These are phyloP conservation scores for Drosophila kokeensis DNA, from an alignment of 2,888 invertebrate genomes.

Conservation along the genomic window DNA sequence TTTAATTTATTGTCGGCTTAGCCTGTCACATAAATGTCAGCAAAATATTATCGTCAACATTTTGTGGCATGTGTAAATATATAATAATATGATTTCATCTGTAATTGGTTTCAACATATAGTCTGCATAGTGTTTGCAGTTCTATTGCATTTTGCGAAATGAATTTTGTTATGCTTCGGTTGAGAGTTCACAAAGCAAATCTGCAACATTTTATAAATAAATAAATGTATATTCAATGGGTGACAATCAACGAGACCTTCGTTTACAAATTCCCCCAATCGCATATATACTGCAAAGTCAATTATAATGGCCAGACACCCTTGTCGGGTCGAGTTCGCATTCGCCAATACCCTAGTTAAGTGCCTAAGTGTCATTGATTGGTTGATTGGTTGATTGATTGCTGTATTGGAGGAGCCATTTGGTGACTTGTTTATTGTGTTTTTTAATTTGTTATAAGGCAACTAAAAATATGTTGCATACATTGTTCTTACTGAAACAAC, in stretches of 20 bases:
- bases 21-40: neutral
- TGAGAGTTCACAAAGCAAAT: neutral
- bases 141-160: neutral
- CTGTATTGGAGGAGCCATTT: neutral
- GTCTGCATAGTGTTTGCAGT: too few relatives aligned
- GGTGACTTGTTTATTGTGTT: neutral
- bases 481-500: neutral
- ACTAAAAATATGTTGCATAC: neutral
- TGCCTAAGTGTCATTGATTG: slow-evolving; percentile 3
- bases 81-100: neutral
- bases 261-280: neutral
- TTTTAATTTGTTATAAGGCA: neutral
- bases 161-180: slow-evolving; percentile 1
- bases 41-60: neutral
- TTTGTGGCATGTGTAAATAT: neutral
- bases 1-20: neutral
- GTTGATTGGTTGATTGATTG: slow-evolving; percentile 9
- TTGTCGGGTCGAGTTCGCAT: neutral
- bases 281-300: slow-evolving; percentile 5
- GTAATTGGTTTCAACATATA: neutral
- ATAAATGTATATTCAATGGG: neutral
- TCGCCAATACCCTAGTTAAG: neutral
- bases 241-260: neutral
- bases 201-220: neutral
- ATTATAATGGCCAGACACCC: slow-evolving; percentile 2